phyloP scores from a whole-genome alignment of 2,797 vertebrate species.

The Poeciliopsis gracilis region DNA sequence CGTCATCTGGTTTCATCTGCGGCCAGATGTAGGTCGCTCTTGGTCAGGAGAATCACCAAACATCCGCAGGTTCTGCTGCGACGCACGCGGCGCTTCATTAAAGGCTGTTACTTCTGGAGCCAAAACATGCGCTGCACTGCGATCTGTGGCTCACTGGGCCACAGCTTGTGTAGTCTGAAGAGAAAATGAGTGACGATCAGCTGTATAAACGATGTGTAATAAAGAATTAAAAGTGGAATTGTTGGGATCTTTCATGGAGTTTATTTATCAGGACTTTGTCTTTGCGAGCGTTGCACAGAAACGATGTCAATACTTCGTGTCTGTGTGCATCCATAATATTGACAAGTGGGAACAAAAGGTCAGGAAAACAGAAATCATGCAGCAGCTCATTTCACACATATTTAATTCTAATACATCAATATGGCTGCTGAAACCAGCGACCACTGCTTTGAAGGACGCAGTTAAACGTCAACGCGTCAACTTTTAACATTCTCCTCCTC shows the following conservation, averaged over 20 bases:
- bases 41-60: conserved; percentile 60
- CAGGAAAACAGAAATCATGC: background rate
- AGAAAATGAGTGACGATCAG: conserved; percentile 14
- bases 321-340: background rate
- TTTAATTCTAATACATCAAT: background rate
- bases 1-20: conserved; percentile 66
- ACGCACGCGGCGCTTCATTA: conserved; percentile 15
- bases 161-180: conserved; percentile 31
- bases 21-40: conserved; percentile 68
- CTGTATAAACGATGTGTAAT: background rate
- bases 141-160: conserved; percentile 23
- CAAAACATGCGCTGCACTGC: background rate
- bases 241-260: background rate
- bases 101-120: background rate
- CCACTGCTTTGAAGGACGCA: background rate
- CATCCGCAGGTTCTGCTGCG: conserved; percentile 56
- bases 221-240: background rate
- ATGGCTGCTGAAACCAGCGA: background rate
- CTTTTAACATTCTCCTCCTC: background rate
- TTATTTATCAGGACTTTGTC: background rate
- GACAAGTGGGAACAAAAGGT: background rate
- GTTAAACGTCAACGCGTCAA: background rate
- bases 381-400: background rate
- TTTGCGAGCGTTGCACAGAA: background rate
- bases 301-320: background rate